A percentile compares a stretch with the other conserved stretches of the same genome.
These are phyloP conservation scores for Mustela lutreola DNA, from an alignment of 2,113 vertebrate species.

Conservation along the genomic window DNA sequence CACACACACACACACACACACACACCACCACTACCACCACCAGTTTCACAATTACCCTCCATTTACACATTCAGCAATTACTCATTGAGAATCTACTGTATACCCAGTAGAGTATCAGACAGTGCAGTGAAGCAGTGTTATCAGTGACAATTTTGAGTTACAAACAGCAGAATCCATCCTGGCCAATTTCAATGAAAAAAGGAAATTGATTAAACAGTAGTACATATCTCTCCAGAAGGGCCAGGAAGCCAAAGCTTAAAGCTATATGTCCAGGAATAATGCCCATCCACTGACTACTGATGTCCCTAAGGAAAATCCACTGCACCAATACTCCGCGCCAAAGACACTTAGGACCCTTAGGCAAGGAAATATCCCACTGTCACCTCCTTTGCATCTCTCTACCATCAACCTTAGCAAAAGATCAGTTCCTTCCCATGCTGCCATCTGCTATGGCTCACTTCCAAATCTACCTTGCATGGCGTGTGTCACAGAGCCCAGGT, in stretches of 20 bases:
- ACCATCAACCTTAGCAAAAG: background rate
- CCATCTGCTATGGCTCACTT: background rate
- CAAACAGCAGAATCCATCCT: background rate
- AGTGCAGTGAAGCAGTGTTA: background rate
- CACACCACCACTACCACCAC: background rate
- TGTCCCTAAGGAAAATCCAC: background rate
- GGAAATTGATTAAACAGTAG: background rate
- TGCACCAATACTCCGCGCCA: accelerated
- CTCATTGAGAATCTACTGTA: background rate
- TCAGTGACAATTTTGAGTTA: background rate
- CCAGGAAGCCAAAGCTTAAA: background rate
- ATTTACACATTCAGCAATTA: background rate
- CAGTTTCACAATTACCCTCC: background rate
- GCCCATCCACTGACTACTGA: too few relatives aligned
- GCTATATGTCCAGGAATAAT: background rate
- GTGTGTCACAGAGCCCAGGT: background rate
- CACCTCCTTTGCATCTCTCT: background rate
- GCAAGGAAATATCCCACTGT: background rate
- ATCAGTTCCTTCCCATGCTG: background rate
- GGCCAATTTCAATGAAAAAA: background rate
- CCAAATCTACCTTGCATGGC: background rate
- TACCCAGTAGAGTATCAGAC: background rate
- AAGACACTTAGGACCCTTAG: background rate
- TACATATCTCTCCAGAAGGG: background rate
- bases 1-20: background rate